phyloP scores from a whole-genome alignment of 1,140 invertebrate genomes.

The Macrotrachela quadricornifera region DNA sequence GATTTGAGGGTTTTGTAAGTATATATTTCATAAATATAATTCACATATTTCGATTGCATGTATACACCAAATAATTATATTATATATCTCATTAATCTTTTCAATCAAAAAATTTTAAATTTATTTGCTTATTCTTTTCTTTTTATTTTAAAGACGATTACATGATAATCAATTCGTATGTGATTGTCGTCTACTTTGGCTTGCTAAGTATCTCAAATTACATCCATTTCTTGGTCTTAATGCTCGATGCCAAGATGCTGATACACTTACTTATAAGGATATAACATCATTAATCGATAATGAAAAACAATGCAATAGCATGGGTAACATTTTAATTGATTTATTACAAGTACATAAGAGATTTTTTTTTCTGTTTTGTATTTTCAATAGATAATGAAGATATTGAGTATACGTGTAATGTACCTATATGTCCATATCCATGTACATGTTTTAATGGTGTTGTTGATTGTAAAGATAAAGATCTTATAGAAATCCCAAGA shows the following conservation, averaged over 20 bases:
- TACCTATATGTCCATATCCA: slow-evolving; percentile 57
- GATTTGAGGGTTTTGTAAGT: slow-evolving; percentile 53
- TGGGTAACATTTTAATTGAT: slow-evolving; percentile 17
- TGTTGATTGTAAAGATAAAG: slow-evolving; percentile 79
- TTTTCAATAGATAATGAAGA: neutral
- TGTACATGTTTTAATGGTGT: slow-evolving; percentile 68
- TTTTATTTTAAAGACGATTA: slow-evolving; percentile 36
- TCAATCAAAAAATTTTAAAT: neutral
- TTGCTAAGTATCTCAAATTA: slow-evolving; percentile 52
- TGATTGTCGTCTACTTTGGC: slow-evolving; percentile 69
- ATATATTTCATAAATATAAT: slow-evolving; percentile 1
- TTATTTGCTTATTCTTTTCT: slow-evolving; percentile 7
- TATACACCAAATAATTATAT: slow-evolving; percentile 49
- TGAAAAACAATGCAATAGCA: slow-evolving; percentile 70
- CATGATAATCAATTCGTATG: slow-evolving; percentile 75
- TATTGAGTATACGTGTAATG: slow-evolving; percentile 4
- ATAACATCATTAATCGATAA: slow-evolving; percentile 59
- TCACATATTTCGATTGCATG: neutral
- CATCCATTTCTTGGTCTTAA: slow-evolving; percentile 38
- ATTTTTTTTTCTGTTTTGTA: neutral
- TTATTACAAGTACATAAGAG: too few species aligned
- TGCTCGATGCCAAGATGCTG: slow-evolving; percentile 41
- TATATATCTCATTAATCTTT: slow-evolving; percentile 39
- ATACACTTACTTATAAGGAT: slow-evolving; percentile 52
- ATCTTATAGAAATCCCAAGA: slow-evolving; percentile 61